A percentile compares a stretch with the other conserved stretches of the same genome.
Conservation (phyloP, 2,797 vertebrate genomes). For the Sarcoramphus papa region DNA sequence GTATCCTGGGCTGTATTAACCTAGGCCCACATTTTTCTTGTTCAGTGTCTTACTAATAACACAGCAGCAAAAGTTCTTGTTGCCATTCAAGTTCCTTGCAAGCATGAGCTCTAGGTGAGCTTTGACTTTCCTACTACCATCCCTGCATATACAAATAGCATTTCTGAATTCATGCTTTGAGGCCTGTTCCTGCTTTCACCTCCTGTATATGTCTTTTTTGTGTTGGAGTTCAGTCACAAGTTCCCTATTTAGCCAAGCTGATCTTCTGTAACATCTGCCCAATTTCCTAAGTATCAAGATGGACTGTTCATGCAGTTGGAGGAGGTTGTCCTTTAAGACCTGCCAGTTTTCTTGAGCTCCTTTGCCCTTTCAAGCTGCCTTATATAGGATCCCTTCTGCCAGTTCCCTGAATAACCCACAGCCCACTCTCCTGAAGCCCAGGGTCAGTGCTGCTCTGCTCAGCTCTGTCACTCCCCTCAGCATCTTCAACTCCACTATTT, state of each 20-base stretch:
- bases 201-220: neutral
- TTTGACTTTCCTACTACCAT: neutral
- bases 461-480: neutral
- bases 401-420: neutral
- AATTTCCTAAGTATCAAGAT: neutral
- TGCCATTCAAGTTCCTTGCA: neutral
- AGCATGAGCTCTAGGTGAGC: neutral
- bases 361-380: neutral
- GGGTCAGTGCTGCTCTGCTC: neutral
- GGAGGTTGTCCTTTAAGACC: neutral
- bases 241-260: neutral
- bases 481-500: neutral
- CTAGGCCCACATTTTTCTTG: neutral
- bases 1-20: neutral
- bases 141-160: neutral
- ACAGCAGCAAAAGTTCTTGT: neutral
- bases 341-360: neutral
- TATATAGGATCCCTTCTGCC: neutral
- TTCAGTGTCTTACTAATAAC: neutral
- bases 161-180: neutral
- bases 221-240: neutral
- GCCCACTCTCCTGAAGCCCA: neutral
- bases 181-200: neutral
- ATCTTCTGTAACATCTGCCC: neutral
- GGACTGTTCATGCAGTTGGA: neutral